These are phyloP conservation scores for Andrena marginata DNA, from an alignment of 2,888 invertebrate species.

Conservation along the genomic window DNA sequence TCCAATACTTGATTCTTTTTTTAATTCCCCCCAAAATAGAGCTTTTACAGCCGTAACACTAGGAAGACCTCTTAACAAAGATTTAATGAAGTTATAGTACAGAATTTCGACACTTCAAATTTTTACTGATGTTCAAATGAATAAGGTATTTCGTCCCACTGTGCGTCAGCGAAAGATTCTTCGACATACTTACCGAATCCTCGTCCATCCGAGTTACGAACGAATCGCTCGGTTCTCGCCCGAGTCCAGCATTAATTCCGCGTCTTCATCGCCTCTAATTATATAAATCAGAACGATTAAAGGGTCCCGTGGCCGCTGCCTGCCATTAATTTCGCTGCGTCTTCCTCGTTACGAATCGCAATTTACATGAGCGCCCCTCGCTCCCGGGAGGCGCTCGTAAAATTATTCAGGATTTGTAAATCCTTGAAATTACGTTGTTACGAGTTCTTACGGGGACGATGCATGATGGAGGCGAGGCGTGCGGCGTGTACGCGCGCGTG, in stretches of 20 bases:
- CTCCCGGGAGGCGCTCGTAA: constrained; percentile 37
- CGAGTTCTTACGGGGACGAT: constrained; percentile 47
- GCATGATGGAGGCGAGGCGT: constrained; percentile 20
- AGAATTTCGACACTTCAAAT: too few relatives aligned
- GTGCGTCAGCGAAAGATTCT: too few relatives aligned
- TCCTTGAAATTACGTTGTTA: constrained; percentile 64
- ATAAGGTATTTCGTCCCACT: too few relatives aligned
- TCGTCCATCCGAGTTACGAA: not conserved
- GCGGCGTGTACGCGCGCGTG: constrained; percentile 25
- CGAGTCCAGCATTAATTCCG: not conserved
- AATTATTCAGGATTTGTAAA: constrained; percentile 59
- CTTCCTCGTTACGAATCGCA: constrained; percentile 44
- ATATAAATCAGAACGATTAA: constrained; percentile 41
- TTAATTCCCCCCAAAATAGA: too few relatives aligned
- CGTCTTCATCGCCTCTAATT: constrained; percentile 8
- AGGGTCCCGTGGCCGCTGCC: not conserved
- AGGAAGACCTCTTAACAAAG: too few relatives aligned
- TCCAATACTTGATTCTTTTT: too few relatives aligned
- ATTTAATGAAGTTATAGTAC: too few relatives aligned
- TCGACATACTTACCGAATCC: too few relatives aligned
- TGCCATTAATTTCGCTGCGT: constrained; percentile 28
- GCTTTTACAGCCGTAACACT: too few relatives aligned
- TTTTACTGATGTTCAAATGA: too few relatives aligned
- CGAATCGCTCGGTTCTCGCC: not conserved
- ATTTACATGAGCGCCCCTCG: constrained; percentile 33